Conservation (phyloP, 2,113 vertebrate genomes). For the Microtus pennsylvanicus region DNA sequence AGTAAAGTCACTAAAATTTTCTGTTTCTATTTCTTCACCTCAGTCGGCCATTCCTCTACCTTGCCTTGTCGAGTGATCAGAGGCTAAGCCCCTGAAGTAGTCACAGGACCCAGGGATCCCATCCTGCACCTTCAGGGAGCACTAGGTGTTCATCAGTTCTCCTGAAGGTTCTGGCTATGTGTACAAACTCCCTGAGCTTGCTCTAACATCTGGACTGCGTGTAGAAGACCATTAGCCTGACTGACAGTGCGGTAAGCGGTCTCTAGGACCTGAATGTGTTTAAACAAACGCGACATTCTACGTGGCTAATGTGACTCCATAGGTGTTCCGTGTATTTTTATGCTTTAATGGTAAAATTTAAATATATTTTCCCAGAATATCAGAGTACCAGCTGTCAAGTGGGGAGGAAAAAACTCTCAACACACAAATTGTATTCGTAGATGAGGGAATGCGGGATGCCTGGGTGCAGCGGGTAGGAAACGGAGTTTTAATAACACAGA, state of each 20-base stretch:
- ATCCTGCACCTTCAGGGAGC: not conserved
- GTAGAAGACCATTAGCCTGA: constrained; percentile 21
- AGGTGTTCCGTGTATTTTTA: constrained; percentile 56
- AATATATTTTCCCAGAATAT: constrained; percentile 44
- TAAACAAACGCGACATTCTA: constrained; percentile 60
- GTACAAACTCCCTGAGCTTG: not conserved
- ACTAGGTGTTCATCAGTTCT: not conserved
- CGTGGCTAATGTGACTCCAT: constrained; percentile 7
- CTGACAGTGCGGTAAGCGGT: constrained; percentile 13
- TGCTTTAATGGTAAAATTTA: constrained; percentile 22
- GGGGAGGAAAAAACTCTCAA: not conserved
- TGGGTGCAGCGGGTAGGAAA: not conserved
- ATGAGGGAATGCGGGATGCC: not conserved
- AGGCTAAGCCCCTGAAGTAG: not conserved
- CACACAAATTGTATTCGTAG: not conserved
- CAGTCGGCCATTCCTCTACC: not conserved
- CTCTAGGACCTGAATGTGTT: constrained; percentile 53
- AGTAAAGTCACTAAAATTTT: not conserved
- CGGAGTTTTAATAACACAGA: not conserved
- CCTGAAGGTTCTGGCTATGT: not conserved
- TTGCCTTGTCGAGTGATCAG: not conserved
- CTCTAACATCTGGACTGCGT: not conserved
- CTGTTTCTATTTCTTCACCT: not conserved
- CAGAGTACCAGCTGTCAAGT: constrained; percentile 46
- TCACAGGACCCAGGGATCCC: not conserved